Conservation (phyloP, 2,113 vertebrate genomes). For the Tachycineta bicolor region DNA sequence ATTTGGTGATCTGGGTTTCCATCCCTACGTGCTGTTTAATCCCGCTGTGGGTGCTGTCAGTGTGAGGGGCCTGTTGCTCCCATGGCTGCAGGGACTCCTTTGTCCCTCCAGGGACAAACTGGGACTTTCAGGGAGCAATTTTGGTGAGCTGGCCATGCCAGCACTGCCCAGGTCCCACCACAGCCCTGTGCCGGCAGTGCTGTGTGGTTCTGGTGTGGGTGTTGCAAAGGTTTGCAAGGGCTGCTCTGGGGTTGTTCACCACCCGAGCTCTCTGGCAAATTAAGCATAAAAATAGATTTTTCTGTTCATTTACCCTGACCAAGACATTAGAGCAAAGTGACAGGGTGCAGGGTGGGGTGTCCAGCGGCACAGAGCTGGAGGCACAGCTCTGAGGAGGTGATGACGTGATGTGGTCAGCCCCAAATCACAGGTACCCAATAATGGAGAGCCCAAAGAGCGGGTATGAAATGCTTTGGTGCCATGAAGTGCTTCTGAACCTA, state of each 20-base stretch:
- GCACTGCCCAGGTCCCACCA: not conserved
- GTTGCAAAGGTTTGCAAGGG: not conserved
- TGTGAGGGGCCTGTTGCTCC: rapidly evolving
- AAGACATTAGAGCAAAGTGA: rapidly evolving
- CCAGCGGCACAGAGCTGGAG: not conserved
- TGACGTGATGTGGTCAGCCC: not conserved
- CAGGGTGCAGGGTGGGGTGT: not conserved
- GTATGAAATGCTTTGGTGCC: rapidly evolving
- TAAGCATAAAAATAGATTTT: not conserved
- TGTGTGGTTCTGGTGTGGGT: rapidly evolving
- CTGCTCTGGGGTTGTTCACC: rapidly evolving
- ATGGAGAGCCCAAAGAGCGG: rapidly evolving
- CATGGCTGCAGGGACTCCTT: rapidly evolving
- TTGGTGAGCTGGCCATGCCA: rapidly evolving
- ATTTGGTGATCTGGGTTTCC: not conserved
- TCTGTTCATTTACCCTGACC: not conserved
- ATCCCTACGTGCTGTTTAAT: rapidly evolving
- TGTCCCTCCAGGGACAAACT: rapidly evolving
- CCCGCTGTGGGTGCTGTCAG: rapidly evolving
- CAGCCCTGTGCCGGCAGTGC: rapidly evolving
- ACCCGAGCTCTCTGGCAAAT: rapidly evolving
- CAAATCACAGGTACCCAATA: not conserved
- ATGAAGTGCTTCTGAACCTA: rapidly evolving
- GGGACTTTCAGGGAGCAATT: rapidly evolving
- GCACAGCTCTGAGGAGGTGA: rapidly evolving